Conservation (phyloP, 2,888 invertebrate species). For the Nezara viridula region DNA sequence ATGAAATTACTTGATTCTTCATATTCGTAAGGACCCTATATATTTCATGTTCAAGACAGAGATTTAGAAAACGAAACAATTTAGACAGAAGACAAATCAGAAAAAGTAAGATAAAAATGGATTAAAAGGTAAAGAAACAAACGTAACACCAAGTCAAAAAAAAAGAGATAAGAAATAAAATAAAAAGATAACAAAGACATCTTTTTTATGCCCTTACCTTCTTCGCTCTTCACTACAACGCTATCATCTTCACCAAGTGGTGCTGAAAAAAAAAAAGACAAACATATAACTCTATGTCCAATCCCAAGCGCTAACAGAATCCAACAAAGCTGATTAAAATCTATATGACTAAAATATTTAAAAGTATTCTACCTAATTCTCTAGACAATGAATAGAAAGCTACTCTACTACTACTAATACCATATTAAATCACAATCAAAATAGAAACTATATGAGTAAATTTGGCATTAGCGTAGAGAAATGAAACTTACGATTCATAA, state of each 20-base stretch:
- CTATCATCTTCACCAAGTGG: background rate
- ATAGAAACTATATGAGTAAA: background rate
- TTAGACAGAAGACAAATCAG: background rate
- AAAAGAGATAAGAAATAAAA: background rate
- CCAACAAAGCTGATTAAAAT: background rate
- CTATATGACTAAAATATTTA: no score
- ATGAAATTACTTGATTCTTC: no score
- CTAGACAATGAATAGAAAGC: background rate
- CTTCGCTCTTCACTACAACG: slow-evolving; percentile 9
- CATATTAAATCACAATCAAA: background rate
- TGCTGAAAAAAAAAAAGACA: background rate
- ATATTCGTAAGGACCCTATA: no score
- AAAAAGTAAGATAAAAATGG: background rate
- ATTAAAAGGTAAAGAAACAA: background rate
- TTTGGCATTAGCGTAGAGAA: background rate
- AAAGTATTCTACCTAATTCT: background rate
- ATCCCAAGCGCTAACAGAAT: background rate
- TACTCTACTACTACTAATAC: no score
- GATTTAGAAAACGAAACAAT: background rate
- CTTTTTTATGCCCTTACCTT: background rate
- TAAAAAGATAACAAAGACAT: background rate
- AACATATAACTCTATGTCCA: background rate
- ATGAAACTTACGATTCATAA: background rate
- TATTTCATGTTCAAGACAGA: background rate
- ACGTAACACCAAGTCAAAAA: background rate